Percentiles rank a stretch among this genome's conserved stretches.
Evolutionary conservation across 2,888 invertebrate species (phyloP).

Genomic region (Romanomermis culicivorax): DNA sequence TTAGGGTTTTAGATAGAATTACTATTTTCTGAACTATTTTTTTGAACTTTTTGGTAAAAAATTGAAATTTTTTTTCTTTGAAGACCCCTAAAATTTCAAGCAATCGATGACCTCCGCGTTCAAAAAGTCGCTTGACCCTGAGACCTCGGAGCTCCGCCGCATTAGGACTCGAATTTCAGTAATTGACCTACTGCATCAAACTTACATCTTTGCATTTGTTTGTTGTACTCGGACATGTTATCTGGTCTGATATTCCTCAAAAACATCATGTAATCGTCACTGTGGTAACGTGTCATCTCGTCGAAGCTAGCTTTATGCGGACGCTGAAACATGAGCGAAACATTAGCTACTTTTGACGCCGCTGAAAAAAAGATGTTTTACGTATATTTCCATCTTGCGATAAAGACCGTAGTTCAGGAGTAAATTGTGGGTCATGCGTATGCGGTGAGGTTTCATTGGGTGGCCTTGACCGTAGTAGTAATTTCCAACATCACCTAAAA

Average conservation of each 20-base stretch:
- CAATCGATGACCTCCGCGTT: too few relatives aligned
- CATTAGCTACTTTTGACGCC: not conserved
- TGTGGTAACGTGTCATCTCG: constrained; percentile 99
- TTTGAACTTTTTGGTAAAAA: too few relatives aligned
- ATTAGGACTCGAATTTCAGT: too few relatives aligned
- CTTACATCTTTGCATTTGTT: constrained; percentile 94
- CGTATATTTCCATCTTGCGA: constrained; percentile 98
- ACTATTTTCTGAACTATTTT: too few relatives aligned
- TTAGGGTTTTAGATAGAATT: too few relatives aligned
- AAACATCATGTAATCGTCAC: constrained; percentile 95
- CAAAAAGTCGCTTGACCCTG: too few relatives aligned
- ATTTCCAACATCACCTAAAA: constrained; percentile 68
- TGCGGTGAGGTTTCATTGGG: constrained; percentile 99
- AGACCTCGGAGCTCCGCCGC: too few relatives aligned
- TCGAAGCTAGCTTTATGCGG: constrained; percentile 96
- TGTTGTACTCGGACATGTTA: constrained; percentile 96
- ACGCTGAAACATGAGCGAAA: constrained; percentile 41
- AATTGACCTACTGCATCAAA: too few relatives aligned
- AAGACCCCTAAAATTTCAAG: too few relatives aligned
- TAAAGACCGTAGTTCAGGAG: constrained; percentile 94
- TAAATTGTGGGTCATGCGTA: constrained; percentile 97
- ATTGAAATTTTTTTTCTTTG: too few relatives aligned
- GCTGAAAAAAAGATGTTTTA: constrained; percentile 38
- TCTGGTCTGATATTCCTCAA: constrained; percentile 87
- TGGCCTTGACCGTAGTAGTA: constrained; percentile 99